Conservation (phyloP, 64 coral and sea anemone genomes). For the Montipora efflorescens region DNA sequence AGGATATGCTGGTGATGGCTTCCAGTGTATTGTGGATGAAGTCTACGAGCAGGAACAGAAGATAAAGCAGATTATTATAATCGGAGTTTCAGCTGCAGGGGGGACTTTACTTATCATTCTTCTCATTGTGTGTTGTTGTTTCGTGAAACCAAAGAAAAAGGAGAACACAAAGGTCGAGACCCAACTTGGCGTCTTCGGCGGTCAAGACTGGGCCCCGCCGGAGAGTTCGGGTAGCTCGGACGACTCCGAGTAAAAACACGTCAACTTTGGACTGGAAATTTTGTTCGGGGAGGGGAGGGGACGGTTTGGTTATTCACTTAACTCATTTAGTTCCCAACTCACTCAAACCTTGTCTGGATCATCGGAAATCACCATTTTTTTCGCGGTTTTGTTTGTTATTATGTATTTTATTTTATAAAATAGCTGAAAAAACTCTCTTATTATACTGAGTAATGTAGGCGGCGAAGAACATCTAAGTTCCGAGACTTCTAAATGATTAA, state of each 20-base stretch:
- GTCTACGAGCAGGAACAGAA: slow-evolving; percentile 16
- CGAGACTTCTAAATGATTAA: too few species aligned
- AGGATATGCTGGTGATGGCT: slow-evolving; percentile 23
- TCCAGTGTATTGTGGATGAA: not conserved
- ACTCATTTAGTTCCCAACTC: not conserved
- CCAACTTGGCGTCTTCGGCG: not conserved
- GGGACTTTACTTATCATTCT: not conserved
- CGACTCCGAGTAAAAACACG: not conserved
- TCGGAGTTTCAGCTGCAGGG: slow-evolving; percentile 1
- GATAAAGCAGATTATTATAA: slow-evolving; percentile 1
- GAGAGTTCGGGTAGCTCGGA: slow-evolving; percentile 28
- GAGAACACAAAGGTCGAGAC: not conserved
- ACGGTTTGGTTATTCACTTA: not conserved
- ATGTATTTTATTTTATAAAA: not conserved
- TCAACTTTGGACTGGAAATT: not conserved
- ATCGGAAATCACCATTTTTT: not conserved
- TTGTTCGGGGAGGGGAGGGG: not conserved
- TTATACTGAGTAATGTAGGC: too few species aligned
- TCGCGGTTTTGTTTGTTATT: too few species aligned
- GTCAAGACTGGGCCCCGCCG: not conserved
- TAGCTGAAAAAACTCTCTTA: not conserved
- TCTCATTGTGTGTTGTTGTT: slow-evolving; percentile 1
- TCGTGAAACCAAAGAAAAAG: not conserved
- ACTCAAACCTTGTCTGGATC: not conserved
- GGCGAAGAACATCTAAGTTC: too few species aligned